Evolutionary conservation across 2,888 invertebrate genomes (phyloP), one percentile per base, ranked within the genome.

Genomic region (Scotopteryx bipunctaria): DNA sequence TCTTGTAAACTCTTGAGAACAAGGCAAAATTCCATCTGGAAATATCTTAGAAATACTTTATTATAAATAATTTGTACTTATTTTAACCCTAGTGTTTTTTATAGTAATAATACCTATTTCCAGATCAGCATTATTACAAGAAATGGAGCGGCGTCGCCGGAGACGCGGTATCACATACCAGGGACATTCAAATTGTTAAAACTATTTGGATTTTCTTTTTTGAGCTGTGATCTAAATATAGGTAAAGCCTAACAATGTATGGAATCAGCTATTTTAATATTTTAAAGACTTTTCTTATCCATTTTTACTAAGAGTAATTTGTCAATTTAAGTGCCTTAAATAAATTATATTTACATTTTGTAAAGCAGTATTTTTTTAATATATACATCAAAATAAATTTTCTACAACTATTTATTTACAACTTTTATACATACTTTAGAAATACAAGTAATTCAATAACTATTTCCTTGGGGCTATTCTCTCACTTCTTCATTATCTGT

Each of bases 81-180:
- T 6, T 2, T 25, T 9, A 1, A 25, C 3, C 25, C n/a, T n/a
- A n/a, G n/a, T n/a, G n/a, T n/a, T n/a, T n/a, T n/a, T n/a, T n/a
- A n/a, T n/a, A n/a, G n/a, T 27, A 27, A 27, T 15, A 14, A 14
- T 14, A 8, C 3, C 17, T 4, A 37, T 14, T 48, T 48, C 5
- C 83, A 95, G 97, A 73, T 94, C 95, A 62, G 94, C 95, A 3
- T 83, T 95, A 64, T 84, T 95, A 57, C 94, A 94, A 77, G 95
- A 95, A 86, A 94, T 95, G 87, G 95, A 95, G 70, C 92, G 93
- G 64, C 92, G 93, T 65, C 84, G 91, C 71, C 82, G 92, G 64
- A 84, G 62, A n/a, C 62, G 62, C 4, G 80, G 82, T 14, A 80
- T 84, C 36, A 76, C 85, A 50, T 91, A 81, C 63, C 85, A 80